Evolutionary conservation across 2,888 invertebrate genomes (phyloP), one percentile per base, ranked within the genome.

Genomic region (Liopterus haemorrhoidalis): DNA sequence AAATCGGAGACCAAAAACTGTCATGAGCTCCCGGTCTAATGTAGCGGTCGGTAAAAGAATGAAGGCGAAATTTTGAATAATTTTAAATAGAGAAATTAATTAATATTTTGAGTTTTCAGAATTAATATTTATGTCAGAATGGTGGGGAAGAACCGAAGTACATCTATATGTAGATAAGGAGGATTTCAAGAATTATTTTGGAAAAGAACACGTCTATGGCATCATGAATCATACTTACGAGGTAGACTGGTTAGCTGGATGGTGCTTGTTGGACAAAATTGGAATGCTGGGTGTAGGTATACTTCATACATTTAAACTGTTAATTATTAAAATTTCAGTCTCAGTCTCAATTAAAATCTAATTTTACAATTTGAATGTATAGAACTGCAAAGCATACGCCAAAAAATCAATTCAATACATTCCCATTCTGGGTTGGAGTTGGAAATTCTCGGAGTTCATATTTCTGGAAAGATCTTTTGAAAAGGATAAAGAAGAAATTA

Each of bases 161-260:
- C 71, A 76, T 43, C 65, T 89, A 16, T 87, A 84, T 57, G 74
- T 84, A 53, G 82, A 88, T 54, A 81, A 78, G 53, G 79, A 84
- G 49, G 82, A 82, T 58, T 77, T 80, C 59, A 73, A 81, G 2
- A 80, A 82, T 57, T 80, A 74, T 63, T 79, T 76, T 62, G 90
- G 89, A n/a, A 81, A 83, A 53, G 90, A 92, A 61, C 88, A 91
- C 69, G 83, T 81, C 5, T 76, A 88, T 54, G 74, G 88, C 20
- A 70, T 92, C 38, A 86, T 92, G 83, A 93, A 93, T 66, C 92
- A 93, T 60, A 80, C 81, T 39, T 92, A 88, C 64, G 92, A 93
- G 72, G 81, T 90, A 55, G 93, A 93, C 66, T 92, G 92, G 92
- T 71, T 93, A 0, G 80, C 86, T 67, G 86, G 89, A 12, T 91